phyloP scores from a whole-genome alignment of 2,113 vertebrate species.

The Brachypteracias leptosomus region DNA sequence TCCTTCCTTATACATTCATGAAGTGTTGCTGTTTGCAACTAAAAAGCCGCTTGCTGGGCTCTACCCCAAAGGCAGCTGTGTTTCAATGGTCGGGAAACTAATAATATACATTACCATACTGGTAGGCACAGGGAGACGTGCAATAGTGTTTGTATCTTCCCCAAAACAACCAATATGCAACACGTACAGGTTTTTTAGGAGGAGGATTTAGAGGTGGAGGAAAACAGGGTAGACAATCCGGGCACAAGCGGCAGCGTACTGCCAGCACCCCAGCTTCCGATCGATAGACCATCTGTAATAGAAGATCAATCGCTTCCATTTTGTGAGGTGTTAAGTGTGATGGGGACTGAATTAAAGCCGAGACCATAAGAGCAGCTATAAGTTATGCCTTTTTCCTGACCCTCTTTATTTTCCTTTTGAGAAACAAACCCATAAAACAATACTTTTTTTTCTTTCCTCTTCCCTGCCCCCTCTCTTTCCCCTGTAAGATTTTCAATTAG shows the following conservation, averaged over 20 bases:
- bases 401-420: background rate
- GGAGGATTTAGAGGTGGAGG: background rate
- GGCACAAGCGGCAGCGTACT: background rate
- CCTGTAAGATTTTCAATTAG: constrained; percentile 65
- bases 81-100: background rate
- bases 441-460: constrained; percentile 26
- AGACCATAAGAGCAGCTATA: constrained; percentile 19
- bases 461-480: background rate
- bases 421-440: constrained; percentile 59
- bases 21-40: constrained; percentile 16
- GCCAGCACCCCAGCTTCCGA: background rate
- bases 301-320: constrained; percentile 63
- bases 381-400: constrained; percentile 37
- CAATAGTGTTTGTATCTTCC: background rate
- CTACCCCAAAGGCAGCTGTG: background rate
- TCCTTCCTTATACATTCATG: constrained; percentile 11
- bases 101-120: background rate
- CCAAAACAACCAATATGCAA: background rate
- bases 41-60: constrained; percentile 8
- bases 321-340: constrained; percentile 46
- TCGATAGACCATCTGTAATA: constrained; percentile 46
- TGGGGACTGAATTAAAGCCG: constrained; percentile 48
- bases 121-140: background rate
- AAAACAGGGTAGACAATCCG: rapidly evolving
- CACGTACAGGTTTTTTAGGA: rapidly evolving